Evolutionary conservation across 2,797 vertebrate genomes (phyloP), one percentile per base, ranked within the genome.

Genomic region (Staurois parvus): DNA sequence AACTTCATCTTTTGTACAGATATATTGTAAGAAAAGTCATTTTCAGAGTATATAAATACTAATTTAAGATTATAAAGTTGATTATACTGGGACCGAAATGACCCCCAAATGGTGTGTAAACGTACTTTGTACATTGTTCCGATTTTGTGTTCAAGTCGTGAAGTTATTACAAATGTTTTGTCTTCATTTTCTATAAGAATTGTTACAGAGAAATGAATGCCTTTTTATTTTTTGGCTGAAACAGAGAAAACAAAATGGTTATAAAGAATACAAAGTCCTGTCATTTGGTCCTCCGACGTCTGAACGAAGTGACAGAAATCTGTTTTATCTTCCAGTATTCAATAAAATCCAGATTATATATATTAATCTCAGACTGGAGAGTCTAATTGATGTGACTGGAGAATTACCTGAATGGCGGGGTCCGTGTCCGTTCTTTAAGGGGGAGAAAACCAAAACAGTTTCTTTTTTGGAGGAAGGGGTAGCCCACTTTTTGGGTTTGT

Each of bases 41-140:
- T 37, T 37, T 37, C 78, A 81, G 78, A 81, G 78, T 81, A 76
- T 81, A 82, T 82, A 77, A 86, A 77, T 76, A 81, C 72, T 85
- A 81, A 85, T 81, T 85, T 85, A 85, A 85, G 70, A 11, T 26
- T 29, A 85, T 81, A 40, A 76, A 72, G 26, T 37, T 56, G 77
- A 81, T 56, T 30, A 75, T 76, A 66, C 70, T 28, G n/a, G 24
- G 56, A 67, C 37, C 40, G 37, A 66, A 42, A 62, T 64, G 42
- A 9, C 37, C 59, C 48, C 32, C 17, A 37, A 13, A 62, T 45
- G 69, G 48, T 76, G 45, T 76, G 72, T 83, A 52, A n/a, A 21
- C 28, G 70, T 74, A 79, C 32, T 40, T 79, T 69, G 78, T 70
- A 83, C 32, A 34, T 28, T 80, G 84, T 37, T 80, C 28, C 26